These are phyloP conservation scores for Rambutsinella grinnellia DNA, from an alignment of 2,888 invertebrate genomes.

Conservation along the genomic window DNA sequence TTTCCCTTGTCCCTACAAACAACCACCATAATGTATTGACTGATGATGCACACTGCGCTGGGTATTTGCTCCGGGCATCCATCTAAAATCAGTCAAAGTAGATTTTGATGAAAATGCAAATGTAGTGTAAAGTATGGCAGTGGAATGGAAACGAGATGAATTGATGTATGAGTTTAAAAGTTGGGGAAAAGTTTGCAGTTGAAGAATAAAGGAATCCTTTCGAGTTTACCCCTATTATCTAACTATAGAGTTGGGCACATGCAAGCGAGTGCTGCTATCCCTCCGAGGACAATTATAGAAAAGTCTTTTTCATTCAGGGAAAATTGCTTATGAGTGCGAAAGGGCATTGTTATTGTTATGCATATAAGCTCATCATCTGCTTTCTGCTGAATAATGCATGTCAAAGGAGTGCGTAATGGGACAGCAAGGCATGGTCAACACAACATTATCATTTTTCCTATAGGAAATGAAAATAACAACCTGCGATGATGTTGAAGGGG, in stretches of 20 bases:
- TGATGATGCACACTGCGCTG: neutral
- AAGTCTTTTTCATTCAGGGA: neutral
- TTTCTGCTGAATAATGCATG: too few species aligned
- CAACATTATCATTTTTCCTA: too few species aligned
- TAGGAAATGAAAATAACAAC: too few species aligned
- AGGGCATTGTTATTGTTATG: too few species aligned
- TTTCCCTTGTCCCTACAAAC: neutral
- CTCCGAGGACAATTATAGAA: neutral
- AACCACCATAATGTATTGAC: neutral
- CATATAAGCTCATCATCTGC: too few species aligned
- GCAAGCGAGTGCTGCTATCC: neutral
- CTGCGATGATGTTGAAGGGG: too few species aligned
- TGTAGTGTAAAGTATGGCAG: neutral
- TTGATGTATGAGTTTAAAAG: neutral
- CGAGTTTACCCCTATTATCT: neutral
- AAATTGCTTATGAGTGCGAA: too few species aligned
- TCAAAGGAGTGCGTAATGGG: too few species aligned
- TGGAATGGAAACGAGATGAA: neutral
- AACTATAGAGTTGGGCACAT: neutral
- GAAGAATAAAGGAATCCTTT: neutral
- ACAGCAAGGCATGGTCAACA: too few species aligned
- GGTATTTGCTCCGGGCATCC: neutral
- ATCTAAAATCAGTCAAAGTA: neutral
- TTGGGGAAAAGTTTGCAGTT: neutral
- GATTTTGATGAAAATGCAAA: neutral